phyloP scores from a whole-genome alignment of 2,113 vertebrate species.

The Holacanthus passer region DNA sequence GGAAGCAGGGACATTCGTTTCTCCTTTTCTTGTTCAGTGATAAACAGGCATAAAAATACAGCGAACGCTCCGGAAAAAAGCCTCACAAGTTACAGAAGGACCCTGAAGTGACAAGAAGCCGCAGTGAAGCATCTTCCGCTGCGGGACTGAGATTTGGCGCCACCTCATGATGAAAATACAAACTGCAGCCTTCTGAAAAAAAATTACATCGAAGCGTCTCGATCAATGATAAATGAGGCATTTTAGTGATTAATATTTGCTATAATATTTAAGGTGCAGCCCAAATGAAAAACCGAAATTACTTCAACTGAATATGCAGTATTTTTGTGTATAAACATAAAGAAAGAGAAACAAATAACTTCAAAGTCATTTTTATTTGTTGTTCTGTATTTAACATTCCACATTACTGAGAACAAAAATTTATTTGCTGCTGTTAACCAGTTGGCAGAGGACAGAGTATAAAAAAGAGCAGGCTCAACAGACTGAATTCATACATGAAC shows the following conservation, averaged over 20 bases:
- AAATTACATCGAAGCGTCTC: too few relatives aligned
- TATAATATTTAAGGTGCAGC: too few relatives aligned
- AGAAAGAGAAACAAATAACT: constrained; percentile 16
- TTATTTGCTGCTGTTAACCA: constrained; percentile 33
- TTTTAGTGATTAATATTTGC: too few relatives aligned
- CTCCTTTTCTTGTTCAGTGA: constrained; percentile 39
- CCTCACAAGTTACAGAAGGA: background rate
- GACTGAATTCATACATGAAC: constrained; percentile 14
- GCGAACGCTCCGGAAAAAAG: background rate
- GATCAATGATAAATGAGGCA: too few relatives aligned
- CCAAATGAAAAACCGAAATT: too few relatives aligned
- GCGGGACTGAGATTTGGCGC: constrained; percentile 36
- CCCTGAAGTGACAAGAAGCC: background rate
- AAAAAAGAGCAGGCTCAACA: constrained; percentile 40
- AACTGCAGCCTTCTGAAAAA: background rate
- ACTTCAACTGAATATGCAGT: too few relatives aligned
- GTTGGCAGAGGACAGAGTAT: constrained; percentile 51
- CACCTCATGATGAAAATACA: constrained; percentile 51
- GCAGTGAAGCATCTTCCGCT: background rate
- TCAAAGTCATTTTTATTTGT: constrained; percentile 72
- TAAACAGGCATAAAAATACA: background rate
- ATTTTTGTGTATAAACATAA: background rate
- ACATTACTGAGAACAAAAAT: constrained; percentile 48
- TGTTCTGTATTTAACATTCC: constrained; percentile 56
- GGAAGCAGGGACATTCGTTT: constrained; percentile 51